Percentiles rank a stretch among this genome's conserved stretches.
These are phyloP conservation scores for Bostrychus sinensis DNA, from an alignment of 2,113 vertebrate genomes.

Conservation along the genomic window DNA sequence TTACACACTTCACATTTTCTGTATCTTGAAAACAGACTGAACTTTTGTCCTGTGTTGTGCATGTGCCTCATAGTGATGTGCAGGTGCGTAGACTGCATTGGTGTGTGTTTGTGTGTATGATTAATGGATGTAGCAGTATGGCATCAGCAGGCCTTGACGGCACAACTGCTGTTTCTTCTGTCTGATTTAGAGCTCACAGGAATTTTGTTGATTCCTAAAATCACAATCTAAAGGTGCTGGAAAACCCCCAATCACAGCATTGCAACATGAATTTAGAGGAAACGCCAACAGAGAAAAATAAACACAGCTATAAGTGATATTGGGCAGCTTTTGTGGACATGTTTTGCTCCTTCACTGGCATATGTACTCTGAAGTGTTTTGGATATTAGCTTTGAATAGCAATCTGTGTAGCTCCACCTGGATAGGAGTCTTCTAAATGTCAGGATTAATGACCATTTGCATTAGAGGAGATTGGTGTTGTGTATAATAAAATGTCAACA, in stretches of 20 bases:
- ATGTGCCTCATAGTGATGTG: constrained; percentile 17
- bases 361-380: not conserved
- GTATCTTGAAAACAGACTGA: too few species aligned
- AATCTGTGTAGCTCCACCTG: constrained; percentile 40
- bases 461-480: constrained; percentile 43
- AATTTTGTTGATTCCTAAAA: constrained; percentile 66
- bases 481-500: constrained; percentile 71
- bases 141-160: constrained; percentile 68
- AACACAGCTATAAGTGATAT: constrained; percentile 31
- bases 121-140: constrained; percentile 66
- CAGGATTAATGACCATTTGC: constrained; percentile 62
- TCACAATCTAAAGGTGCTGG: constrained; percentile 42
- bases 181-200: constrained; percentile 64
- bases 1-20: too few species aligned
- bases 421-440: constrained; percentile 57
- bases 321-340: constrained; percentile 10
- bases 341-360: not conserved
- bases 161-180: constrained; percentile 55
- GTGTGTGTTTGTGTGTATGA: constrained; percentile 45
- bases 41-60: not conserved
- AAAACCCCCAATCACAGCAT: constrained; percentile 56
- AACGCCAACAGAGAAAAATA: constrained; percentile 29
- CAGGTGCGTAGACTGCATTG: not conserved
- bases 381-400: constrained; percentile 35
- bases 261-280: constrained; percentile 14